These are phyloP conservation scores for Zoroaster sp. DNA, from an alignment of 53 echinoderm and acorn worm genomes.

Conservation along the genomic window DNA sequence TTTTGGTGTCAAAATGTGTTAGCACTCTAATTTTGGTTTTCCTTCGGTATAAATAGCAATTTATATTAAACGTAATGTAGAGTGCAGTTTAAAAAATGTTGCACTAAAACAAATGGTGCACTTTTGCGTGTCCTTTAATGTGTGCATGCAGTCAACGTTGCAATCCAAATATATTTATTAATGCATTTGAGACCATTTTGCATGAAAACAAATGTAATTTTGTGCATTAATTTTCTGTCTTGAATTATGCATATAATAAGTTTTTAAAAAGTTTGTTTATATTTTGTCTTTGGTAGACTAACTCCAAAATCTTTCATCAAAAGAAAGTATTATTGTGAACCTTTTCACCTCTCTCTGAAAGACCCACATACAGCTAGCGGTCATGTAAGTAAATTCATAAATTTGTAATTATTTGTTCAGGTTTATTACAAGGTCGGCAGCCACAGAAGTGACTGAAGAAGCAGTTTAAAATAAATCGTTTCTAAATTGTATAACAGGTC, in stretches of 20 bases:
- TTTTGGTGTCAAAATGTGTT: no score
- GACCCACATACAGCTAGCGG: slow-evolving; percentile 34
- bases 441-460: background rate
- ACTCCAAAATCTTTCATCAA: slow-evolving; percentile 32
- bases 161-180: no score
- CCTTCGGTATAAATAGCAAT: background rate
- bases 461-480: background rate
- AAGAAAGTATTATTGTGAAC: slow-evolving; percentile 43
- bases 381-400: slow-evolving; percentile 36
- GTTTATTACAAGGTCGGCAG: background rate
- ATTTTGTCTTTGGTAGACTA: slow-evolving; percentile 2
- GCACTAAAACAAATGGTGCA: no score
- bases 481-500: background rate
- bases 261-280: background rate
- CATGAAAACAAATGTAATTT: no score
- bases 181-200: no score
- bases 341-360: slow-evolving; percentile 32
- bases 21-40: background rate
- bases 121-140: no score
- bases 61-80: no score
- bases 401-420: background rate
- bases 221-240: no score
- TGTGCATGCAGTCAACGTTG: no score
- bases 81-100: no score
- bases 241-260: background rate